These are phyloP conservation scores for Erpetoichthys calabaricus DNA, from an alignment of 2,797 vertebrate species.

Conservation along the genomic window DNA sequence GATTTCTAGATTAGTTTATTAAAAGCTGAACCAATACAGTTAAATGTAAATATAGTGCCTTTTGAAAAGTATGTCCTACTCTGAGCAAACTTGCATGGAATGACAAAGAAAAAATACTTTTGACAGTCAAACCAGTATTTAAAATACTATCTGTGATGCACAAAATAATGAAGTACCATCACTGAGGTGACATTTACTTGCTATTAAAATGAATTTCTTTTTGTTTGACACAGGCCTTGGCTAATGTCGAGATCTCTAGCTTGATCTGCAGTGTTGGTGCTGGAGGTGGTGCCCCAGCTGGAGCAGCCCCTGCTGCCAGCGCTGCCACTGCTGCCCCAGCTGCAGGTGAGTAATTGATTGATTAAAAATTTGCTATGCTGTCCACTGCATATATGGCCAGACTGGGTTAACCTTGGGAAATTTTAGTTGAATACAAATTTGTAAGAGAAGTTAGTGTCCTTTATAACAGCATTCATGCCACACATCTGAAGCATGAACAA, in stretches of 20 bases:
- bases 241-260: conserved; percentile 78
- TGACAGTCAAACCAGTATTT: too few relatives aligned
- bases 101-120: too few relatives aligned
- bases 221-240: conserved; percentile 53
- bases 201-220: too few relatives aligned
- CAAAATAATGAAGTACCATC: too few relatives aligned
- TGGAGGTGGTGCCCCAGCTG: conserved; percentile 54
- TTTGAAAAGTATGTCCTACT: too few relatives aligned
- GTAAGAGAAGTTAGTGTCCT: neutral
- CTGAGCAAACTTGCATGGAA: too few relatives aligned
- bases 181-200: too few relatives aligned
- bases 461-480: neutral
- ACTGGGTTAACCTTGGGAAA: neutral
- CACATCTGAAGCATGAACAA: too few relatives aligned
- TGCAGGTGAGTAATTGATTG: conserved; percentile 18
- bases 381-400: neutral
- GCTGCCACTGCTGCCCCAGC: conserved; percentile 28
- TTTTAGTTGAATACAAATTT: neutral
- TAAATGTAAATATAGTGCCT: too few relatives aligned
- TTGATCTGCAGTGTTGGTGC: conserved; percentile 92
- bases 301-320: conserved; percentile 32
- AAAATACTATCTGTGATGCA: too few relatives aligned
- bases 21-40: too few relatives aligned
- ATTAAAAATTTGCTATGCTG: neutral
- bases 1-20: too few relatives aligned